phyloP scores from a whole-genome alignment of 2,113 vertebrate species.

The human region DNA sequence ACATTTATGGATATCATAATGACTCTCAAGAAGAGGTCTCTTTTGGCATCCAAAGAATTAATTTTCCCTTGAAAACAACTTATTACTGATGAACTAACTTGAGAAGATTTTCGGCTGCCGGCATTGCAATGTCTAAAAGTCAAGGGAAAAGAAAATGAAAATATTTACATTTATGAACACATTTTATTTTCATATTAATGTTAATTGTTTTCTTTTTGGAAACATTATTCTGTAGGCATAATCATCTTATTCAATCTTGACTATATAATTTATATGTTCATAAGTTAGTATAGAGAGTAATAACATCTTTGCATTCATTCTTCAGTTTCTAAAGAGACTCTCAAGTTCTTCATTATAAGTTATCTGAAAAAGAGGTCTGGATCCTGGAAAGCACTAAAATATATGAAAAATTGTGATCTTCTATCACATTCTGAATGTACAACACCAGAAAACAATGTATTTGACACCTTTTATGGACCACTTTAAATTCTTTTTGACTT shows the following conservation, averaged over 20 bases:
- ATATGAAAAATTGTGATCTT: neutral
- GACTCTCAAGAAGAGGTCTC: neutral
- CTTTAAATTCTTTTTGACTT: neutral
- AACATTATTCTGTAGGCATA: neutral
- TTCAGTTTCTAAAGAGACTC: slow-evolving; percentile 9
- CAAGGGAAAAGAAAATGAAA: slow-evolving; percentile 53
- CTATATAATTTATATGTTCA: neutral
- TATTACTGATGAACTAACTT: slow-evolving; percentile 79
- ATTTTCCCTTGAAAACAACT: slow-evolving; percentile 9
- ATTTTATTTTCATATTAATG: slow-evolving; percentile 33
- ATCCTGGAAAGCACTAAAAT: neutral
- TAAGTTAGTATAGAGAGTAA: neutral
- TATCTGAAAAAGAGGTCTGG: slow-evolving; percentile 3
- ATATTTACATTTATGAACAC: slow-evolving; percentile 25
- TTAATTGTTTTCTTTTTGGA: neutral
- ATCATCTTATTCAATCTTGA: slow-evolving; percentile 6
- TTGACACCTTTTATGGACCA: neutral
- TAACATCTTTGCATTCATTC: neutral
- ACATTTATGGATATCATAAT: neutral
- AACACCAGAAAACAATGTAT: neutral
- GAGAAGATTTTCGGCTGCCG: slow-evolving; percentile 83
- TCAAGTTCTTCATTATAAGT: neutral
- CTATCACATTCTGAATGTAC: neutral
- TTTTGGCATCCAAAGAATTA: neutral
- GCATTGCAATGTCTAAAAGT: slow-evolving; percentile 75